These are phyloP conservation scores for Petrocephalus schoutedeni DNA, from an alignment of 2,797 vertebrate genomes.

Conservation along the genomic window DNA sequence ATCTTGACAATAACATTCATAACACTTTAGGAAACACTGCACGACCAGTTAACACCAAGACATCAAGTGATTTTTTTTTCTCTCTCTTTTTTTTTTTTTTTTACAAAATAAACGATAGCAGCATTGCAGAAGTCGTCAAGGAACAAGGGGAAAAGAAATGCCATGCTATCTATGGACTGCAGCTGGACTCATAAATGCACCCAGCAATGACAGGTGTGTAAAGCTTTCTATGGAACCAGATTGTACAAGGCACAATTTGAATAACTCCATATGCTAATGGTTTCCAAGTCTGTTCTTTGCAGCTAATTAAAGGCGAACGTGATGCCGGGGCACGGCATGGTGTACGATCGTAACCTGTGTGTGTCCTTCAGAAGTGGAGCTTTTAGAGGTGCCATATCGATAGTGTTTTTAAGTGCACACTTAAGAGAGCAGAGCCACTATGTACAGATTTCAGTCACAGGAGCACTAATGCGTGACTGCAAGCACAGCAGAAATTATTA, in stretches of 20 bases:
- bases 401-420: constrained; percentile 43
- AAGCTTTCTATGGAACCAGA: constrained; percentile 40
- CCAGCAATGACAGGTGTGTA: constrained; percentile 14
- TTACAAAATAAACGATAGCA: constrained; percentile 44
- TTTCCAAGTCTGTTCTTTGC: not conserved
- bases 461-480: constrained; percentile 61
- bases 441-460: constrained; percentile 53
- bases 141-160: not conserved
- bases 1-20: not conserved
- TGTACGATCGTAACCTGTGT: constrained; percentile 7
- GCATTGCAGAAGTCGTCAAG: constrained; percentile 35
- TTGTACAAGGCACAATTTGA: constrained; percentile 54
- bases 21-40: constrained; percentile 8
- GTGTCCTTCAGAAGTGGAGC: constrained; percentile 58
- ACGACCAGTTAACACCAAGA: constrained; percentile 24
- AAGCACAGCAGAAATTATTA: constrained; percentile 59
- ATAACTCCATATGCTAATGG: constrained; percentile 36
- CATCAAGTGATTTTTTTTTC: not conserved
- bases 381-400: constrained; percentile 37
- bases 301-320: not conserved
- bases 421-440: constrained; percentile 48
- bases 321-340: not conserved
- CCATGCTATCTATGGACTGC: not conserved
- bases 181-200: not conserved
- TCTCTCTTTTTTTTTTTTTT: constrained; percentile 6